Evolutionary conservation across 2,797 vertebrate genomes (phyloP).

Genomic region (Steatocranus sp.): DNA sequence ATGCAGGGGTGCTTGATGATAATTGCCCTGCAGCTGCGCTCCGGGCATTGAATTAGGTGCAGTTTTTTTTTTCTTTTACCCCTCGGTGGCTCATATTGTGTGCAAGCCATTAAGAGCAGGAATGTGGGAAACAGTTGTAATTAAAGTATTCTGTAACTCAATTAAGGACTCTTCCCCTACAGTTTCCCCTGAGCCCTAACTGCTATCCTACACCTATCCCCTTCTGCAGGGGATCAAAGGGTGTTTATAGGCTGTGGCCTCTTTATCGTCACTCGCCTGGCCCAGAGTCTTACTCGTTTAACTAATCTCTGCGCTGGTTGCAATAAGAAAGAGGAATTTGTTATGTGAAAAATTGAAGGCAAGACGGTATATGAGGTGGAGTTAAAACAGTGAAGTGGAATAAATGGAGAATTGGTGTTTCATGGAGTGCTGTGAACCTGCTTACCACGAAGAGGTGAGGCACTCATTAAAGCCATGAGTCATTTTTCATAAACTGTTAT

Average conservation of each 20-base stretch:
- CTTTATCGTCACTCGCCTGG: not conserved
- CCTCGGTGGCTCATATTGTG: conserved; percentile 54
- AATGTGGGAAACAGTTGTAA: conserved; percentile 75
- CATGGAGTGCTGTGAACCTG: conserved; percentile 44
- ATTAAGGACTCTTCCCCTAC: conserved; percentile 56
- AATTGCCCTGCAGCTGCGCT: conserved; percentile 78
- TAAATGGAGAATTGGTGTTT: conserved; percentile 64
- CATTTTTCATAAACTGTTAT: conserved; percentile 75
- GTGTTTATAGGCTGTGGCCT: not conserved
- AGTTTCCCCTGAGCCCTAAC: not conserved
- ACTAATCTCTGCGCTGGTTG: not conserved
- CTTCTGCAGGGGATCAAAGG: not conserved
- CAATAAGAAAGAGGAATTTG: conserved; percentile 14
- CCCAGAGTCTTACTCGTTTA: conserved; percentile 3
- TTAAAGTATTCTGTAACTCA: conserved; percentile 78
- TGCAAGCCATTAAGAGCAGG: conserved; percentile 41
- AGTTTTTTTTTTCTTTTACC: not conserved
- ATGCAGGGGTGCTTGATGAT: conserved; percentile 74
- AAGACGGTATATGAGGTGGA: conserved; percentile 38
- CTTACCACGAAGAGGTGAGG: conserved; percentile 51
- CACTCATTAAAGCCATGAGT: conserved; percentile 65
- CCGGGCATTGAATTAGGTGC: conserved; percentile 33
- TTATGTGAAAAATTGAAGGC: conserved; percentile 18
- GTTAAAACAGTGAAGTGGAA: conserved; percentile 57
- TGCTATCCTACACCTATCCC: conserved; percentile 33